Evolutionary conservation across 2,888 invertebrate species (phyloP).

Genomic region (Magallana nippona): DNA sequence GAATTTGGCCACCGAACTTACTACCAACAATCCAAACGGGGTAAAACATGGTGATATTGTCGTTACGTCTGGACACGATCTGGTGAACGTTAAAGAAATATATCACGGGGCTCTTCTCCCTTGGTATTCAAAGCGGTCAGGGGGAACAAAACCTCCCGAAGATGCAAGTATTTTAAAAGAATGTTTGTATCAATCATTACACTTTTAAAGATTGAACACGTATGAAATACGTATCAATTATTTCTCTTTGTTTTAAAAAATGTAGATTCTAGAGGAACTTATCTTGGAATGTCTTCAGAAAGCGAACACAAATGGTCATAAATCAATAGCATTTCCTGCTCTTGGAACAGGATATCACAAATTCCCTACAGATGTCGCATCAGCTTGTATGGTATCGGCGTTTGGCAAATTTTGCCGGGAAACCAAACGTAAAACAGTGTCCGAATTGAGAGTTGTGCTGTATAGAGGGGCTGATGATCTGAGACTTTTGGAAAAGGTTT

Average conservation of each 20-base stretch:
- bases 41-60: slow-evolving; percentile 57
- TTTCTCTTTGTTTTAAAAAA: too few relatives aligned
- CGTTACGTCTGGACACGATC: slow-evolving; percentile 48
- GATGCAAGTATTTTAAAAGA: neutral
- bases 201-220: too few relatives aligned
- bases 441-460: slow-evolving; percentile 35
- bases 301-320: slow-evolving; percentile 44
- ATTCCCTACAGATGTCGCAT: slow-evolving; percentile 60
- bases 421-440: neutral
- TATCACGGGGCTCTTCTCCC: slow-evolving; percentile 57
- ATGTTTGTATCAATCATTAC: too few relatives aligned
- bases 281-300: slow-evolving; percentile 50
- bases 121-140: slow-evolving; percentile 44
- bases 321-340: slow-evolving; percentile 66
- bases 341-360: slow-evolving; percentile 66
- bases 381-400: slow-evolving; percentile 57
- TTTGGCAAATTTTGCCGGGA: slow-evolving; percentile 54
- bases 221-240: too few relatives aligned
- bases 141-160: slow-evolving; percentile 21
- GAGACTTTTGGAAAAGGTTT: slow-evolving; percentile 31
- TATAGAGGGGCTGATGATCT: slow-evolving; percentile 25
- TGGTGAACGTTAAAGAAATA: slow-evolving; percentile 53
- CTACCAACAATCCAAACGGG: slow-evolving; percentile 50
- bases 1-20: slow-evolving; percentile 49
- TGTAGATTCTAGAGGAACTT: slow-evolving; percentile 51